phyloP scores from a whole-genome alignment of 2,113 vertebrate species.

The Ariopsis seemanni region DNA sequence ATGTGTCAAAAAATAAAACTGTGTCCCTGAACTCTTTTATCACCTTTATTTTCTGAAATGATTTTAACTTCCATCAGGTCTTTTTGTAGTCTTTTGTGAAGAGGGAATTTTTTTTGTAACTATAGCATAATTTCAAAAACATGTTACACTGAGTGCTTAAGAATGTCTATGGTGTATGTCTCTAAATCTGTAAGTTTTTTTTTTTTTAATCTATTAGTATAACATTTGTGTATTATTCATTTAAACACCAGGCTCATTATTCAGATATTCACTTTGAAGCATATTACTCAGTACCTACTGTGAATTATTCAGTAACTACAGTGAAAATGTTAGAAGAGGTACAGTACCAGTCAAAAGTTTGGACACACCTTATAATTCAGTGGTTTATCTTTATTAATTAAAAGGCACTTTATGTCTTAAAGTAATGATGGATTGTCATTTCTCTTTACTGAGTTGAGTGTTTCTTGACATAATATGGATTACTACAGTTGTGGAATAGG shows the following conservation, averaged over 20 bases:
- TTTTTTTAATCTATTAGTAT: background rate
- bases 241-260: background rate
- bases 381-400: too few species aligned
- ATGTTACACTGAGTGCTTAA: background rate
- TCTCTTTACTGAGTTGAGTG: too few species aligned
- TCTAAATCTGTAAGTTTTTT: background rate
- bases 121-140: background rate
- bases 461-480: too few species aligned
- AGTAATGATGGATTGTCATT: too few species aligned
- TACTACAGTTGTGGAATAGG: too few species aligned
- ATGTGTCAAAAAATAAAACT: background rate
- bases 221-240: background rate
- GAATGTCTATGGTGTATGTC: too few species aligned
- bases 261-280: background rate
- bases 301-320: constrained; percentile 2
- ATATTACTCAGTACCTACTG: background rate
- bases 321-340: background rate
- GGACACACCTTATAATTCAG: too few species aligned
- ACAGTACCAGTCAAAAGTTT: too few species aligned
- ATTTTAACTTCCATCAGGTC: background rate
- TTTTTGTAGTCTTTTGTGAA: background rate
- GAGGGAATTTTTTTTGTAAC: background rate
- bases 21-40: background rate
- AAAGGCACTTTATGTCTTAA: too few species aligned
- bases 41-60: background rate